A percentile compares a stretch with the other conserved stretches of the same genome.
phyloP scores from a whole-genome alignment of 1,140 invertebrate genomes.

The Acromyrmex heyeri region DNA sequence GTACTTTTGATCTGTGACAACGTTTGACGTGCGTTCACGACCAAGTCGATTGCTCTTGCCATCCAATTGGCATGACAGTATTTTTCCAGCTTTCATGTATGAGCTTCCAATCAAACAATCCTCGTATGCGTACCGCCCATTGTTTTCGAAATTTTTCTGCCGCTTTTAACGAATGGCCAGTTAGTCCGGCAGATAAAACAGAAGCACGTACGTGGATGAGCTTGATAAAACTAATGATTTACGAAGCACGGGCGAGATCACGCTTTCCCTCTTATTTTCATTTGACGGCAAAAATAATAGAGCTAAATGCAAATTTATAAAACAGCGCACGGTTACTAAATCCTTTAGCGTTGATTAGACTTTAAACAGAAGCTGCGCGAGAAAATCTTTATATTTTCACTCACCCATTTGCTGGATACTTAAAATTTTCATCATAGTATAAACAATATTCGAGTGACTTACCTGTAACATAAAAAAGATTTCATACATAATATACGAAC shows the following conservation, averaged over 20 bases:
- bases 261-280: slow-evolving; percentile 71
- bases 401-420: slow-evolving; percentile 1
- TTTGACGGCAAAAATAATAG: slow-evolving; percentile 74
- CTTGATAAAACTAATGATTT: slow-evolving; percentile 86
- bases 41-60: slow-evolving; percentile 58
- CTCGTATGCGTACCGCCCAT: slow-evolving; percentile 70
- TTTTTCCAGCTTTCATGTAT: slow-evolving; percentile 60
- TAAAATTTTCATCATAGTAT: background rate
- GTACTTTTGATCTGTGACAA: slow-evolving; percentile 50
- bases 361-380: slow-evolving; percentile 18
- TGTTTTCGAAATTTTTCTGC: slow-evolving; percentile 78
- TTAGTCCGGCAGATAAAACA: slow-evolving; percentile 83
- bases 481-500: background rate
- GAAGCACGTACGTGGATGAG: slow-evolving; percentile 82
- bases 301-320: slow-evolving; percentile 76
- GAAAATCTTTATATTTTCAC: background rate
- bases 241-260: slow-evolving; percentile 68
- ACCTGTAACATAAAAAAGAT: slow-evolving; percentile 58
- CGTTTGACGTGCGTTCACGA: slow-evolving; percentile 47
- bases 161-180: slow-evolving; percentile 80
- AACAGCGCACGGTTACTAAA: slow-evolving; percentile 42
- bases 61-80: slow-evolving; percentile 63
- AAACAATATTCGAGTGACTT: slow-evolving; percentile 27
- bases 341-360: slow-evolving; percentile 35
- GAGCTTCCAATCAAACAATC: slow-evolving; percentile 47